Evolutionary conservation across 2,797 vertebrate genomes (phyloP), one percentile per base, ranked within the genome.

Genomic region (Heteromormyrus szaboi): DNA sequence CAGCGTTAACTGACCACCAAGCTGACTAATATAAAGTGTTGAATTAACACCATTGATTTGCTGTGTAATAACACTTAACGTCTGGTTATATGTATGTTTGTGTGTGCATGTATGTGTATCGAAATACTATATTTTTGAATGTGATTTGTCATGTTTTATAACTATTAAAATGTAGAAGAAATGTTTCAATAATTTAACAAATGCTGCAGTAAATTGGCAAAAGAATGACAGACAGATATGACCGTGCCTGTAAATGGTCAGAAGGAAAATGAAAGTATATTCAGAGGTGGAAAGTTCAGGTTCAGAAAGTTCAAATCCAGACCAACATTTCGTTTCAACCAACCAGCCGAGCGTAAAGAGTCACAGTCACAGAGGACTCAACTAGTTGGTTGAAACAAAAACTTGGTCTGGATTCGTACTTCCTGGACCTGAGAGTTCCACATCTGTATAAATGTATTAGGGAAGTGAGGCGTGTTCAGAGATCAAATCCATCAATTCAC

Each of bases 41-140:
- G 76, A 81, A 81, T 81, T 81, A 81, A 81, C 76, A 81, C 76
- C 41, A 46, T 46, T 14, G 14, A 46, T 46, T 81, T 81, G 76
- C 76, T 81, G 83, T 85, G 46, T 85, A 50, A 50, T 29, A 48
- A 83, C 46, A 25, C 9, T 4, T 83, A 46, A 25, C 7, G 44
- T 85, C 48, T 85, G 46, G 44, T 14, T 85, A 85, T 25, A 50
- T 83, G 41, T 83, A 81, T 46, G n/a, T 51, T 84, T 84, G 81
- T 85, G 83, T 25, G 41, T 81, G 76, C 76, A 81, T 81, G 83
- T 51, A 53, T 50, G 48, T 85, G 83, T 53, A 85, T 85, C 46
- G 25, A 85, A 84, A 85, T 81, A 81, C 76, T 81, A 81, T 81
- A 81, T 81, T 81, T 81, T 81, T 81, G 76, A 81, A 46, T 44